A percentile compares a stretch with the other conserved stretches of the same genome.
Evolutionary conservation across 2,888 invertebrate species (phyloP).

Genomic region (Dryadula phaetusa): DNA sequence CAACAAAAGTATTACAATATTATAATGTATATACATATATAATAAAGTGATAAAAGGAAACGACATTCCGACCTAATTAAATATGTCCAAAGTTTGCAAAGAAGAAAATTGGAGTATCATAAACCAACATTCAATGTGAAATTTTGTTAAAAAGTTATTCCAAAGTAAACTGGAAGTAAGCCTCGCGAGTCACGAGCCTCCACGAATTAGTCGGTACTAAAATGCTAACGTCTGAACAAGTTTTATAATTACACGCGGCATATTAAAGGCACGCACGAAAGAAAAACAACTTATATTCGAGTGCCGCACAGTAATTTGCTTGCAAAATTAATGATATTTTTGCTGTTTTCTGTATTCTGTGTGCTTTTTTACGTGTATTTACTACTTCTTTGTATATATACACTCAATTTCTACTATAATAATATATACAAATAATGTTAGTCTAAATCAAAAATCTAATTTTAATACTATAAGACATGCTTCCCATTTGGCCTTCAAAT

Average conservation of each 20-base stretch:
- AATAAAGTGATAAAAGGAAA: conserved; percentile 8
- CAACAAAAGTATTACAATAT: neutral
- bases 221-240: conserved; percentile 67
- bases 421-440: no score
- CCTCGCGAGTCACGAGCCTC: conserved; percentile 53
- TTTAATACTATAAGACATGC: no score
- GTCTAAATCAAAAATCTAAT: no score
- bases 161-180: conserved; percentile 34
- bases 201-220: conserved; percentile 65
- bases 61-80: conserved; percentile 35
- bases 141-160: conserved; percentile 46
- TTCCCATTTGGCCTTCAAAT: no score
- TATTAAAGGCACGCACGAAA: conserved; percentile 68
- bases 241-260: conserved; percentile 67
- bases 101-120: conserved; percentile 45
- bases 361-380: no score
- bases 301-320: neutral
- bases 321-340: conserved; percentile 3
- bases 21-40: neutral
- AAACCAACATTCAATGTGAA: conserved; percentile 41
- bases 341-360: no score
- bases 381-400: no score
- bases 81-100: conserved; percentile 39
- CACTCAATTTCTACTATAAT: no score
- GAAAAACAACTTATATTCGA: conserved; percentile 32